Base-by-base conservation (phyloP, 92 coral and sea anemone genomes). In the Ricordea florida region DNA sequence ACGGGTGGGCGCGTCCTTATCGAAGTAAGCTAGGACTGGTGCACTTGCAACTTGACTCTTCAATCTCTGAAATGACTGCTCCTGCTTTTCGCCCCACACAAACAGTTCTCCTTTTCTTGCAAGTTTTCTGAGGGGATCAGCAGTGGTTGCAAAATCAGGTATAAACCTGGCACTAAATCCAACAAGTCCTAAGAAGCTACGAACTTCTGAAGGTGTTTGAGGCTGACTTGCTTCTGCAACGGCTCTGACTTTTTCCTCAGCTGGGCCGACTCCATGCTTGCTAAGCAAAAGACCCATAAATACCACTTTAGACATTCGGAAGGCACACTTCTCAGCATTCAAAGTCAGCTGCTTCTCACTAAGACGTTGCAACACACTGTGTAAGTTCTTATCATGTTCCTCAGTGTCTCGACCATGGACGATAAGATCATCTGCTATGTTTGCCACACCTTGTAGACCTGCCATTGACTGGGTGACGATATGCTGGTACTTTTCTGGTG, bases 401-500 rank as follows among this genome's bases (percentile, higher is more conserved):
- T 35, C 40, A 5, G 49, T 21, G 51, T 64, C 66, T 43, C 36
- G 36, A 10, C 79, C 79, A 48, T 80, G 81, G 3, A 80, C 34
- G 24, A 69, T 49, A 10, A 57, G 62, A 28, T 69, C 80, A 32
- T 71, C 86, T 44, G 80, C 80, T 8, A 80, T 80, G 10, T 62
- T 38, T 1, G 40, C 40, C 8, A 46, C 72, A 2, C 86, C 80
- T 6, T 59, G 33, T 13, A 69, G 48, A 11, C 48, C 66, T 26
- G 80, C 53, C 53, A 69, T 17, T 14, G 50, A 57, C 63, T 80
- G 79, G 22, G 67, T 33, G 43, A 59, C 23, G 55, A 80, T 80
- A 2, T 70, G 73, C 53, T 69, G 80, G 38, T 69, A 71, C 58
- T 80, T 72, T 33, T 80, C 86, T 3, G 86, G 86, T 27, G 86